Evolutionary conservation across 2,113 vertebrate species (phyloP).

Genomic region (chimpanzee (Pan troglodytes)): DNA sequence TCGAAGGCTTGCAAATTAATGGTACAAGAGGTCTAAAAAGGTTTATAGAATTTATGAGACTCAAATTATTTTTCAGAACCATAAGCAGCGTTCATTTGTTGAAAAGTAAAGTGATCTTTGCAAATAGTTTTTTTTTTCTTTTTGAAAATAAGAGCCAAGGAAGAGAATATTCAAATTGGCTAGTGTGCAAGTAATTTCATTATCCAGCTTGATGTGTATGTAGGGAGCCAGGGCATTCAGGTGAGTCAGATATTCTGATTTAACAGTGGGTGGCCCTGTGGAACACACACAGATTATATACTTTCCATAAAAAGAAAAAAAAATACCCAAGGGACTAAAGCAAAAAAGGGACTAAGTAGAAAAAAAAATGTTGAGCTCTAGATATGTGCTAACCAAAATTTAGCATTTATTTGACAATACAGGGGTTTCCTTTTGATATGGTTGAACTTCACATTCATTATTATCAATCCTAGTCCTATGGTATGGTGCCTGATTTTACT

Average conservation of each 20-base stretch:
- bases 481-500: background rate
- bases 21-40: constrained; percentile 1
- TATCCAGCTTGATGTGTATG: background rate
- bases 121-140: background rate
- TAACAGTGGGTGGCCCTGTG: background rate
- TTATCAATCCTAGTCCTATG: background rate
- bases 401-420: background rate
- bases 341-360: background rate
- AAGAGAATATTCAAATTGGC: background rate
- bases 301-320: background rate
- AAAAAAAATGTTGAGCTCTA: constrained; percentile 5
- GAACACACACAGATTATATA: background rate
- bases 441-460: background rate
- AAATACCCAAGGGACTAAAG: background rate
- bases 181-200: background rate
- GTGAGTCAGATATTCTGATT: background rate
- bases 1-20: background rate
- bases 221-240: background rate
- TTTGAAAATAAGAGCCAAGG: constrained; percentile 35
- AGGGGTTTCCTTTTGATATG: background rate
- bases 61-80: constrained; percentile 36
- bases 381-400: background rate
- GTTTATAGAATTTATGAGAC: constrained; percentile 28
- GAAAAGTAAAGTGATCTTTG: constrained; percentile 19
- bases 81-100: constrained; percentile 37